Conservation (phyloP, 2,888 invertebrate species). For the Candidula unifasciata region DNA sequence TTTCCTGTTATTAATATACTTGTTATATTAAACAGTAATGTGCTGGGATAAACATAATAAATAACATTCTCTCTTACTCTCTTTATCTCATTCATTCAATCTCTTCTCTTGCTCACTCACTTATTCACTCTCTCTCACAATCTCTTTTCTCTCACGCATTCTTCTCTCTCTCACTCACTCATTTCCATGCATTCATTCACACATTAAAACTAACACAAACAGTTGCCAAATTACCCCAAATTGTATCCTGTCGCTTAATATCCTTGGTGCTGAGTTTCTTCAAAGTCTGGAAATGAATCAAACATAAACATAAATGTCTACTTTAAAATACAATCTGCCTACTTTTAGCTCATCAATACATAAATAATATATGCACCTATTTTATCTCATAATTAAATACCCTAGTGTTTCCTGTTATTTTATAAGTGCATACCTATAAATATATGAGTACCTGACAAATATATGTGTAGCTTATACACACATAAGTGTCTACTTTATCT, state of each 20-base stretch:
- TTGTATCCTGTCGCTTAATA: constrained; percentile 96
- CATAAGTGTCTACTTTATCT: not conserved
- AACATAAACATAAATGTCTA: not conserved
- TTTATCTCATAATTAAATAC: not conserved
- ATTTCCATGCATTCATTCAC: no score
- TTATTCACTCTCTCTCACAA: no score
- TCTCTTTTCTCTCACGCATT: not conserved
- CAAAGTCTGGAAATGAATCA: constrained; percentile 72
- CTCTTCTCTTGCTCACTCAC: not conserved
- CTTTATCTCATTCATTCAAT: not conserved
- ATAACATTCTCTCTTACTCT: no score
- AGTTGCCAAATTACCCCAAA: constrained; percentile 82
- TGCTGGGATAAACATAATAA: no score
- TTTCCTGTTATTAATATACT: no score
- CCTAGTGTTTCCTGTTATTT: not conserved
- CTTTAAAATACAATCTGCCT: no score
- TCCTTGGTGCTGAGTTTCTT: constrained; percentile 86
- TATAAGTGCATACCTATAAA: not conserved
- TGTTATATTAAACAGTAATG: no score
- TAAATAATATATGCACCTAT: not conserved
- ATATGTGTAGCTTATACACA: not conserved
- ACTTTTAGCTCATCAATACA: not conserved
- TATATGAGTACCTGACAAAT: no score
- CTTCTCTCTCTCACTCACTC: not conserved
- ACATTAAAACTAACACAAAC: not conserved